Conservation (phyloP, 2,888 invertebrate genomes). For the Parnassius orleans region DNA sequence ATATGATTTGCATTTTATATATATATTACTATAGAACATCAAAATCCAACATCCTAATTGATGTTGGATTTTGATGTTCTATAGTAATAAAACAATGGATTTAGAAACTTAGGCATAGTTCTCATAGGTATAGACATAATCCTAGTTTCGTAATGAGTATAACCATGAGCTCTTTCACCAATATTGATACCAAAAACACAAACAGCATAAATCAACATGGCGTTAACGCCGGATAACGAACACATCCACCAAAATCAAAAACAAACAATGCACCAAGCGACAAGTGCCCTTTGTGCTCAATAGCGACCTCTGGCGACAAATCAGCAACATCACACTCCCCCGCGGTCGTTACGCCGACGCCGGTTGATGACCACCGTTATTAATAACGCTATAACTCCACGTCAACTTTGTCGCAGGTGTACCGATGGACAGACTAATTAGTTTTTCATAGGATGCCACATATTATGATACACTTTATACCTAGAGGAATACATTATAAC, state of each 20-base stretch:
- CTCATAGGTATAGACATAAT: no score
- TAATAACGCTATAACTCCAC: conserved; percentile 62
- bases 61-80: no score
- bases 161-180: background rate
- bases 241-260: background rate
- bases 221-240: background rate
- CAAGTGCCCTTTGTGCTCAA: background rate
- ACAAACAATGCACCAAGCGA: conserved; percentile 15
- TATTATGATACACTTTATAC: conserved; percentile 4
- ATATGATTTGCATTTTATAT: no score
- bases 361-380: conserved; percentile 49
- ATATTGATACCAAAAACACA: background rate
- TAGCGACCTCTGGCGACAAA: conserved; percentile 44
- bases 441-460: conserved; percentile 35
- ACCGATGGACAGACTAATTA: conserved; percentile 50
- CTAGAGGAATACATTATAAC: background rate
- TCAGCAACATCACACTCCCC: conserved; percentile 43
- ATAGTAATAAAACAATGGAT: no score
- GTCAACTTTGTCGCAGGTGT: conserved; percentile 58
- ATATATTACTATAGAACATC: no score
- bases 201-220: background rate
- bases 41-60: no score
- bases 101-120: no score
- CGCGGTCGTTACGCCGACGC: conserved; percentile 53
- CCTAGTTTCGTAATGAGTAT: no score